A percentile compares a stretch with the other conserved stretches of the same genome.
phyloP scores from a whole-genome alignment of 2,888 invertebrate species.

The Hartigia nigra region DNA sequence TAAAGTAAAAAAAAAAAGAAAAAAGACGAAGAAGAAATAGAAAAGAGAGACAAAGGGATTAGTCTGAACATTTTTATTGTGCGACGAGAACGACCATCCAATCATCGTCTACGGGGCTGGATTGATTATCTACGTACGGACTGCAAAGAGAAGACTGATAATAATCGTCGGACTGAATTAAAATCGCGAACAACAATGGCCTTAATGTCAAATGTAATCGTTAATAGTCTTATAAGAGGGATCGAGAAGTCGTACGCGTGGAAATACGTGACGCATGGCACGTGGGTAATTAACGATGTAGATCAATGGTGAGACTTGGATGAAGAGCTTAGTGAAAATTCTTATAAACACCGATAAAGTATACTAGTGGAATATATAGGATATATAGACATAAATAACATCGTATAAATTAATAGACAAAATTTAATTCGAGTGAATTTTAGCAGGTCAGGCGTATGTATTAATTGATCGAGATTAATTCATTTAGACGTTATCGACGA shows the following conservation, averaged over 20 bases:
- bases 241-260: conserved; percentile 30
- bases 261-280: conserved; percentile 29
- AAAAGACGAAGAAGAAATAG: not conserved
- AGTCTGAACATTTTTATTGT: not conserved
- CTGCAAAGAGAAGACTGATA: conserved; percentile 23
- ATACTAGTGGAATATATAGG: not conserved
- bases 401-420: not conserved
- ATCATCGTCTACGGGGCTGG: not conserved
- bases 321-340: not conserved
- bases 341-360: not conserved
- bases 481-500: not conserved
- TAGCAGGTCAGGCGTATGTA: not conserved
- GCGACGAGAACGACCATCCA: not conserved
- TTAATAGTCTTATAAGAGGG: conserved; percentile 21
- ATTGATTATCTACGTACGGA: conserved; percentile 4
- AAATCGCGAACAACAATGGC: conserved; percentile 21
- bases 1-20: conserved; percentile 2
- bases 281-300: conserved; percentile 32
- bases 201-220: conserved; percentile 20
- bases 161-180: conserved; percentile 21
- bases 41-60: conserved; percentile 13
- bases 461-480: not conserved
- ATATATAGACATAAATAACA: not conserved
- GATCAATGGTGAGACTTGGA: conserved; percentile 25
- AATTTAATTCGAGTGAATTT: not conserved